Evolutionary conservation across 2,888 invertebrate species (phyloP).

Genomic region (Chymomyza amoena): DNA sequence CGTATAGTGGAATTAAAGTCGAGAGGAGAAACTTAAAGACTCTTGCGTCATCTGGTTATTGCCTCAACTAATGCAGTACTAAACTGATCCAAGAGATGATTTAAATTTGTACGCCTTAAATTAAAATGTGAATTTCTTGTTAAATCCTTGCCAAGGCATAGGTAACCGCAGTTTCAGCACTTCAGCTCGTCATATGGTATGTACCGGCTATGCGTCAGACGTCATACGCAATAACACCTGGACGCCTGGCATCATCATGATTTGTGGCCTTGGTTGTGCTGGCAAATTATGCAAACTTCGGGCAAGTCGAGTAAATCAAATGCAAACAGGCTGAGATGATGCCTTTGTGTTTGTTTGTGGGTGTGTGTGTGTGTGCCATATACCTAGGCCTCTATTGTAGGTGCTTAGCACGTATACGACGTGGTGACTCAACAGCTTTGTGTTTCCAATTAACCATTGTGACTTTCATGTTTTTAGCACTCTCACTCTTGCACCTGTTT

Average conservation of each 20-base stretch:
- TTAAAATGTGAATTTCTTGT: too few relatives aligned
- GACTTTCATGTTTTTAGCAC: slow-evolving; percentile 56
- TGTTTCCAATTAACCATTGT: slow-evolving; percentile 54
- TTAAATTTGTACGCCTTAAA: too few relatives aligned
- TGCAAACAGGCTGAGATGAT: slow-evolving; percentile 17
- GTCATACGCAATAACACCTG: neutral
- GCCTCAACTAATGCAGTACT: too few relatives aligned
- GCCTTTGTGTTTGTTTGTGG: neutral
- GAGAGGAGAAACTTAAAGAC: too few relatives aligned
- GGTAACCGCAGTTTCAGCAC: neutral
- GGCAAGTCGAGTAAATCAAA: slow-evolving; percentile 22
- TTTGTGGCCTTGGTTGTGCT: neutral
- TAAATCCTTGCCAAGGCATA: neutral
- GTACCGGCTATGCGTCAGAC: neutral
- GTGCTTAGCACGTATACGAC: neutral
- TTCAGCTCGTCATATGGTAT: too few relatives aligned
- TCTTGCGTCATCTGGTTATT: too few relatives aligned
- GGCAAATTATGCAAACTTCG: slow-evolving; percentile 26
- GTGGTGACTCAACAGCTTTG: slow-evolving; percentile 37
- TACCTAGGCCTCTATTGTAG: neutral
- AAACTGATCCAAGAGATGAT: too few relatives aligned
- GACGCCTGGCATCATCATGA: neutral
- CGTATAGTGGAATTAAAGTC: too few relatives aligned
- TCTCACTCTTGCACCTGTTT: slow-evolving; percentile 7
- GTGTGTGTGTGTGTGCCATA: neutral